Conservation (phyloP, 2,797 vertebrate species). For the Cygnus olor region DNA sequence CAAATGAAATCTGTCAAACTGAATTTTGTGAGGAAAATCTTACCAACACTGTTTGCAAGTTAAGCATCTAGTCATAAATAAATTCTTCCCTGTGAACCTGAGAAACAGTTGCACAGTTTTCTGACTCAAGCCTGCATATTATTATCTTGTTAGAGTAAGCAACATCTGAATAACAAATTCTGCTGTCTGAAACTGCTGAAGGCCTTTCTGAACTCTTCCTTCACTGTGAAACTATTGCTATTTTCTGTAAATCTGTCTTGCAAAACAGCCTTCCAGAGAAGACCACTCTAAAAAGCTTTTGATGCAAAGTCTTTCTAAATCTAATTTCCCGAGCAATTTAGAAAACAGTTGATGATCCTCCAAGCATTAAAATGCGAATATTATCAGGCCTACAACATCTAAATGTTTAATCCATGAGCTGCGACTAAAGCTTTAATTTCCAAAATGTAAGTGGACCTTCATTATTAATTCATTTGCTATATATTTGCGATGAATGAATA, state of each 20-base stretch:
- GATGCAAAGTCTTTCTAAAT: conserved; percentile 36
- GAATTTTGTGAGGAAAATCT: conserved; percentile 39
- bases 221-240: neutral
- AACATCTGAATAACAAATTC: conserved; percentile 68
- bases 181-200: conserved; percentile 55
- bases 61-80: conserved; percentile 41
- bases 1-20: conserved; percentile 50
- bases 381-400: conserved; percentile 22
- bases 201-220: conserved; percentile 54
- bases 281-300: conserved; percentile 24
- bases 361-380: conserved; percentile 48
- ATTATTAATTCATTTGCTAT: conserved; percentile 71
- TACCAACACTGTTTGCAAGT: conserved; percentile 20
- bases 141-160: conserved; percentile 61
- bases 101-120: conserved; percentile 27
- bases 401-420: neutral
- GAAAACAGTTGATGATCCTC: conserved; percentile 37
- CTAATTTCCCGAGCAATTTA: conserved; percentile 26
- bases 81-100: conserved; percentile 35
- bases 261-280: conserved; percentile 24
- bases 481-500: conserved; percentile 55
- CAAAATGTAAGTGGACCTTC: conserved; percentile 17
- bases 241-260: conserved; percentile 32
- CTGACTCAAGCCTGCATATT: conserved; percentile 40
- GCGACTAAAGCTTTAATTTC: conserved; percentile 41